Evolutionary conservation across 2,113 vertebrate species (phyloP), one percentile per base, ranked within the genome.

Genomic region (Carassius auratus): DNA sequence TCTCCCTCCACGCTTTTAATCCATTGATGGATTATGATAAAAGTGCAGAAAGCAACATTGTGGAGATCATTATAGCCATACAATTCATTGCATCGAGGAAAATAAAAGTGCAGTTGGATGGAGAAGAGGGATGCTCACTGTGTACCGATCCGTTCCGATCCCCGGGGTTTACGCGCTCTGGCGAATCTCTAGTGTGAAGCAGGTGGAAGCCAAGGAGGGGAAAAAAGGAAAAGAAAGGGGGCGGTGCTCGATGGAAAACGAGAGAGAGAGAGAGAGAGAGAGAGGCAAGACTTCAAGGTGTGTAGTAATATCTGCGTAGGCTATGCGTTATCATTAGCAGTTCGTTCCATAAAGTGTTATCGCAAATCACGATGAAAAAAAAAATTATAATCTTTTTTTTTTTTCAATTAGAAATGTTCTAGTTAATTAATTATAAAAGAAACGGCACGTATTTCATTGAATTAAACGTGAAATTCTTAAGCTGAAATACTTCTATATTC

Each of bases 151-250:
- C 81, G 81, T 83, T 83, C 50, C 17, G 64, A 23, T 83, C 81
- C 81, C 81, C 48, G 50, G 66, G 81, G 66, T 73, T 71, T 73
- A 83, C 81, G 77, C 68, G 74, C 83, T 83, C 83, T 73, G 79
- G 76, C 68, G 84, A 80, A 75, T 30, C 81, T 68, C 59, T 84
- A 52, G 64, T 69, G 83, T 57, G 82, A 76, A 86, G 87, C 90
- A 91, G 90, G 90, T 89, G 90, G 90, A 90, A 81, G 23, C 50
- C 69, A 52, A 80, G 68, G 80, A 71, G 76, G 68, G 48, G 66
- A 83, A 57, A 78, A 85, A 74, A 83, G 74, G 64, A 26, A 83
- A 77, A 87, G 77, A 76, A 52, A 84, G 78, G 75, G 86, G 87
- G 87, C 75, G 87, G 86, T 77, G 84, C 86, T 88, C 76, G 71